These are phyloP conservation scores for Aproaerema taeniolella DNA, from an alignment of 2,888 invertebrate species.

Conservation along the genomic window DNA sequence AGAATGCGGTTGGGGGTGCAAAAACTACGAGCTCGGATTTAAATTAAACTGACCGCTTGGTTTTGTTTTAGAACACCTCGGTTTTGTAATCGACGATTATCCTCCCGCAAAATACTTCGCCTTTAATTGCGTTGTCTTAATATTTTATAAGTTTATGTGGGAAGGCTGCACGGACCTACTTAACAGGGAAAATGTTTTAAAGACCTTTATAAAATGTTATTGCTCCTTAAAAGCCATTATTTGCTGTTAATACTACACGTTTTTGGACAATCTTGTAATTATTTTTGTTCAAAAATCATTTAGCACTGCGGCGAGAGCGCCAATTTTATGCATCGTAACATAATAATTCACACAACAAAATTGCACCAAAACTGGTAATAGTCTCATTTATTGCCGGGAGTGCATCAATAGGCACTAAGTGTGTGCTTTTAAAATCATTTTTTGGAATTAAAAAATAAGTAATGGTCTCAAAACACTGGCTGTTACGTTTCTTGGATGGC, in stretches of 20 bases:
- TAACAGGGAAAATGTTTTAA: neutral
- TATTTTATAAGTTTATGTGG: too few species aligned
- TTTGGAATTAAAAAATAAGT: conserved; percentile 74
- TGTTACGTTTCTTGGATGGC: conserved; percentile 72
- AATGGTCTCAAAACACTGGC: conserved; percentile 75
- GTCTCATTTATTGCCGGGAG: conserved; percentile 51
- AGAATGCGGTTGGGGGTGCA: conserved; percentile 77
- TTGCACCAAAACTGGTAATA: conserved; percentile 48
- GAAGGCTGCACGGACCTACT: neutral
- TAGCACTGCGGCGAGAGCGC: conserved; percentile 15
- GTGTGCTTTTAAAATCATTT: conserved; percentile 63
- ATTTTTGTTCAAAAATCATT: conserved; percentile 9
- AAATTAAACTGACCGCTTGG: conserved; percentile 69
- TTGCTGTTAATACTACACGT: neutral
- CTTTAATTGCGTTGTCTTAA: neutral
- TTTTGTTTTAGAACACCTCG: conserved; percentile 56
- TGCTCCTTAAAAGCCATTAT: conserved; percentile 1
- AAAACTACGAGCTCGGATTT: conserved; percentile 71
- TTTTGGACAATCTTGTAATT: neutral
- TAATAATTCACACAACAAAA: conserved; percentile 38
- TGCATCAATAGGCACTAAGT: conserved; percentile 60
- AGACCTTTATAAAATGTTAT: neutral
- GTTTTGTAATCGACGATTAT: conserved; percentile 17
- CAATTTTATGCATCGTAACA: conserved; percentile 33
- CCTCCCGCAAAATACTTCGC: neutral